Evolutionary conservation across 1,140 invertebrate genomes (phyloP).

Genomic region (Drosophila tropicalis): DNA sequence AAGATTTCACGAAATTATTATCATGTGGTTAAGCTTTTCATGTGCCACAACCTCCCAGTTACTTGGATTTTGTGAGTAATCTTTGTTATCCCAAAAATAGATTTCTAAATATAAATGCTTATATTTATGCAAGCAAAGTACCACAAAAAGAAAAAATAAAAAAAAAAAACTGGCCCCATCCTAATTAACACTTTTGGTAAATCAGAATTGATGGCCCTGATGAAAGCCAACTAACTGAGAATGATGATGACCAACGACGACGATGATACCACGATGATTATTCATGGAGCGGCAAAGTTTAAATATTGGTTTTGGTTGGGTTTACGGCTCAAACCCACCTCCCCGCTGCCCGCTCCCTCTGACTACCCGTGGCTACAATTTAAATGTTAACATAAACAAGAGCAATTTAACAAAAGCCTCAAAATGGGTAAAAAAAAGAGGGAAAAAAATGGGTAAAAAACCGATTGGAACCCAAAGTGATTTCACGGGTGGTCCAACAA

Average conservation of each 20-base stretch:
- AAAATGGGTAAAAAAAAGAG: constrained; percentile 27
- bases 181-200: constrained; percentile 81
- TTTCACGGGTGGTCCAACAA: constrained; percentile 79
- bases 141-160: constrained; percentile 23
- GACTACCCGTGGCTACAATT: constrained; percentile 80
- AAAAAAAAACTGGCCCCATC: constrained; percentile 35
- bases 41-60: background rate
- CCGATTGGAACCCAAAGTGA: constrained; percentile 72
- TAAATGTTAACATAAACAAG: constrained; percentile 83
- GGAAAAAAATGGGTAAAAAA: constrained; percentile 20
- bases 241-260: constrained; percentile 43
- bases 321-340: constrained; percentile 8
- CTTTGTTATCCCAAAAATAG: constrained; percentile 1
- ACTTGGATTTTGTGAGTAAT: constrained; percentile 1
- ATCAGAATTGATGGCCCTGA: constrained; percentile 76
- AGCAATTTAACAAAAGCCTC: constrained; percentile 81
- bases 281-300: constrained; percentile 77
- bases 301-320: constrained; percentile 78
- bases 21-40: background rate
- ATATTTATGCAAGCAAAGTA: constrained; percentile 27
- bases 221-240: constrained; percentile 59
- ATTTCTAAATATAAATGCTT: constrained; percentile 3
- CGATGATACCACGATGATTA: constrained; percentile 63
- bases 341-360: background rate
- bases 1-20: too few relatives aligned